Conservation (phyloP, 1,140 invertebrate species). For the Ips typographus region DNA sequence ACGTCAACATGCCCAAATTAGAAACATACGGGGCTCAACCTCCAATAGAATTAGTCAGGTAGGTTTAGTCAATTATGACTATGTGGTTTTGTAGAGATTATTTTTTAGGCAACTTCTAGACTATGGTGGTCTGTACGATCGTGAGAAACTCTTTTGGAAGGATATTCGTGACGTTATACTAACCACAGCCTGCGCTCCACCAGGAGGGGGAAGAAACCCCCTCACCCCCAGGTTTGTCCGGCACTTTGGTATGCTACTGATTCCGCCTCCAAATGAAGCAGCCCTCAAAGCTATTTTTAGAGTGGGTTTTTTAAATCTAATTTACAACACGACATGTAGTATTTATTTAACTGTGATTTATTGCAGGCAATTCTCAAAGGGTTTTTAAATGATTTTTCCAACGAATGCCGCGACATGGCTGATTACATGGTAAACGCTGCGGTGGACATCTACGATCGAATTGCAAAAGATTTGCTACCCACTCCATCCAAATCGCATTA, state of each 20-base stretch:
- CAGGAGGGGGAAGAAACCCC: slow-evolving; percentile 83
- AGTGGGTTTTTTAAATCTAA: slow-evolving; percentile 51
- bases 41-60: slow-evolving; percentile 83
- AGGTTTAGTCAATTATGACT: background rate
- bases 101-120: slow-evolving; percentile 75
- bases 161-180: slow-evolving; percentile 82
- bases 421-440: slow-evolving; percentile 76
- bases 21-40: slow-evolving; percentile 87
- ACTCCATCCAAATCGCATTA: slow-evolving; percentile 90
- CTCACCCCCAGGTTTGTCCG: slow-evolving; percentile 80
- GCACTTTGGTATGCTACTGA: slow-evolving; percentile 79
- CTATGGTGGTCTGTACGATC: slow-evolving; percentile 80
- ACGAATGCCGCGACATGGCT: slow-evolving; percentile 68
- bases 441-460: slow-evolving; percentile 77
- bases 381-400: slow-evolving; percentile 75
- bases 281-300: slow-evolving; percentile 80
- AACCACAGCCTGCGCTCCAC: slow-evolving; percentile 80
- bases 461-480: slow-evolving; percentile 76
- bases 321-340: background rate
- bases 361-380: slow-evolving; percentile 70
- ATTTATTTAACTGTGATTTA: background rate
- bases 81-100: background rate
- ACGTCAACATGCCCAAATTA: slow-evolving; percentile 87
- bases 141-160: slow-evolving; percentile 86
- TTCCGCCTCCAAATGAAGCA: slow-evolving; percentile 71